Evolutionary conservation across 2,888 invertebrate genomes (phyloP).

Genomic region (Polymixis lichenea): DNA sequence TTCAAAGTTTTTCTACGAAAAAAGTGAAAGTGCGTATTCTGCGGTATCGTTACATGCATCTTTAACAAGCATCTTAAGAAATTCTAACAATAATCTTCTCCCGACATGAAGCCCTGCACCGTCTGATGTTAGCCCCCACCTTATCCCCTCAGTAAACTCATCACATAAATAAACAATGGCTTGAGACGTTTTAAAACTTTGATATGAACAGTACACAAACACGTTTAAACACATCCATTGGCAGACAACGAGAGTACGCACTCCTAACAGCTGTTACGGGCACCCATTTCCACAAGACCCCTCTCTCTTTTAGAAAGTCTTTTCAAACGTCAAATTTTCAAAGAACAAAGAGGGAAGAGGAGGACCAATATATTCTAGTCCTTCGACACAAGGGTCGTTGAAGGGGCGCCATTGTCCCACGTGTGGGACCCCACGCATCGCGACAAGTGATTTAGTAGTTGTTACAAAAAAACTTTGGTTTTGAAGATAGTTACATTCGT

Average conservation of each 20-base stretch:
- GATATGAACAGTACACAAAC: constrained; percentile 61
- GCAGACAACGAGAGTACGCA: constrained; percentile 78
- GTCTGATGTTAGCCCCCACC: constrained; percentile 50
- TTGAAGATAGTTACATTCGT: constrained; percentile 58
- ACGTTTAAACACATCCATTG: constrained; percentile 71
- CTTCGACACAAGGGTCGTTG: constrained; percentile 72
- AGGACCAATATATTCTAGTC: constrained; percentile 67
- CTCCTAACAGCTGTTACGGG: constrained; percentile 81
- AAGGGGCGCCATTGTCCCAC: constrained; percentile 82
- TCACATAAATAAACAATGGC: constrained; percentile 66
- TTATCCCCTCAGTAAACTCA: constrained; percentile 53
- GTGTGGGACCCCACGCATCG: constrained; percentile 88
- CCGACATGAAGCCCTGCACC: constrained; percentile 16
- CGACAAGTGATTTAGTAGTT: constrained; percentile 87
- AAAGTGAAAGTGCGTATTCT: background rate
- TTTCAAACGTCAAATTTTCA: constrained; percentile 51
- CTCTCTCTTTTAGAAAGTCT: constrained; percentile 33
- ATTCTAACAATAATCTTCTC: constrained; percentile 38
- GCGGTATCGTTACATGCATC: background rate
- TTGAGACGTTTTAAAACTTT: constrained; percentile 67
- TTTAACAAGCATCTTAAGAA: constrained; percentile 26
- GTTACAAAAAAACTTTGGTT: constrained; percentile 76
- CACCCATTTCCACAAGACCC: constrained; percentile 71
- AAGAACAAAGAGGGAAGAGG: constrained; percentile 53
- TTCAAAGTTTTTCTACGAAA: background rate